phyloP scores from a whole-genome alignment of 2,888 invertebrate species.

The Ochropleura plecta region DNA sequence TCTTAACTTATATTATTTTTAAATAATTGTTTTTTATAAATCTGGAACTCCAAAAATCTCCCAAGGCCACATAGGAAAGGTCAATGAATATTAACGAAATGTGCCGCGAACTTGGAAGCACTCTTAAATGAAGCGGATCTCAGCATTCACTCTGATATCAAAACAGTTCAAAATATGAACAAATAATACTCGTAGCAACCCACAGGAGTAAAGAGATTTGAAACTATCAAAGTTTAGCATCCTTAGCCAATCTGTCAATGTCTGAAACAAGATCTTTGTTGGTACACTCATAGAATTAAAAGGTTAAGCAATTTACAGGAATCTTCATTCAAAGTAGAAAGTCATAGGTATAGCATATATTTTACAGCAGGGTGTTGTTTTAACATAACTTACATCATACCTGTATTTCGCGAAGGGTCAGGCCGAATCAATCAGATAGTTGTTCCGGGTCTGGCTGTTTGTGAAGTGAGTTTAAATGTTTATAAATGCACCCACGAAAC shows the following conservation, averaged over 20 bases:
- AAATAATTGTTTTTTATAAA: not conserved
- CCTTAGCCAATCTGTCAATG: slow-evolving; percentile 10
- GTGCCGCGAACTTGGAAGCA: not conserved
- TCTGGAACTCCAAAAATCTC: not conserved
- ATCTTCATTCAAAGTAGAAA: not conserved
- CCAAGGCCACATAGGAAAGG: not conserved
- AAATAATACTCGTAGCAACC: not conserved
- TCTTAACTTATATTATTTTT: too few relatives aligned
- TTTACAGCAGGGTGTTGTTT: not conserved
- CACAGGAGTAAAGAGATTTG: not conserved
- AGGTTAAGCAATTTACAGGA: not conserved
- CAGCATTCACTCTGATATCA: not conserved
- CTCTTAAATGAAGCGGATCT: slow-evolving; percentile 4
- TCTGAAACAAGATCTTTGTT: not conserved
- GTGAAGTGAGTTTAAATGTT: too few relatives aligned
- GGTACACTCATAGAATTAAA: not conserved
- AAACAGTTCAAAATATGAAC: not conserved
- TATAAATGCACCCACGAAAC: too few relatives aligned
- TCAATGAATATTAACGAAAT: not conserved
- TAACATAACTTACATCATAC: too few relatives aligned
- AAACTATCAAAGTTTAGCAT: not conserved
- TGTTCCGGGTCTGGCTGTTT: too few relatives aligned
- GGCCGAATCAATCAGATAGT: too few relatives aligned
- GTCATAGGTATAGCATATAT: not conserved
- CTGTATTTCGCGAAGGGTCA: too few relatives aligned